Evolutionary conservation across 2,888 invertebrate species (phyloP).

Genomic region (Drosophila fulvimacula): DNA sequence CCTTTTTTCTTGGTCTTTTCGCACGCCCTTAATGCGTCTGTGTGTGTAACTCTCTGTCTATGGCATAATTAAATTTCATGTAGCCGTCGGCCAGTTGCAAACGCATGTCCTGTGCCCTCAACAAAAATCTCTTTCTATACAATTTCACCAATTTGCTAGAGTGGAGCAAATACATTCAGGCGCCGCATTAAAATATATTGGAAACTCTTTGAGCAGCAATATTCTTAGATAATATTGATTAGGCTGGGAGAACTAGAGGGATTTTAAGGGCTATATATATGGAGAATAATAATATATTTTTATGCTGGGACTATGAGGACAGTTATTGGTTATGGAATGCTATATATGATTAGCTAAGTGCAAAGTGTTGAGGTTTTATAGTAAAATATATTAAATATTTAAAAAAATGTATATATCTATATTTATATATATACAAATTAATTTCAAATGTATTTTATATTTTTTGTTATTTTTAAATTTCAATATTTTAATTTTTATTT

Average conservation of each 20-base stretch:
- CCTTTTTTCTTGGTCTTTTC: slow-evolving; percentile 59
- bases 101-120: slow-evolving; percentile 29
- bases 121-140: slow-evolving; percentile 42
- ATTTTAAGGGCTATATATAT: not conserved
- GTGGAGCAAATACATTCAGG: slow-evolving; percentile 26
- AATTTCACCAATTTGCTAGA: slow-evolving; percentile 36
- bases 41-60: slow-evolving; percentile 38
- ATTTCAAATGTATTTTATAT: too few species aligned
- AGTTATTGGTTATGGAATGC: not conserved
- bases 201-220: not conserved
- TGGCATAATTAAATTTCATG: slow-evolving; percentile 75
- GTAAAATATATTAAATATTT: too few species aligned
- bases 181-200: not conserved
- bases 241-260: too few species aligned
- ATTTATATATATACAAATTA: too few species aligned
- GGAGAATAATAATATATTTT: too few species aligned
- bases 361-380: not conserved
- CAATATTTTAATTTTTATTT: too few species aligned
- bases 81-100: slow-evolving; percentile 43
- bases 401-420: too few species aligned
- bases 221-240: slow-evolving; percentile 5
- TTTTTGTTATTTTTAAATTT: too few species aligned
- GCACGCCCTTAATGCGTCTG: slow-evolving; percentile 33
- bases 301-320: not conserved
- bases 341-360: not conserved